Base-by-base conservation (phyloP, 2,113 vertebrate genomes). In the Telmatochromis sp. region DNA sequence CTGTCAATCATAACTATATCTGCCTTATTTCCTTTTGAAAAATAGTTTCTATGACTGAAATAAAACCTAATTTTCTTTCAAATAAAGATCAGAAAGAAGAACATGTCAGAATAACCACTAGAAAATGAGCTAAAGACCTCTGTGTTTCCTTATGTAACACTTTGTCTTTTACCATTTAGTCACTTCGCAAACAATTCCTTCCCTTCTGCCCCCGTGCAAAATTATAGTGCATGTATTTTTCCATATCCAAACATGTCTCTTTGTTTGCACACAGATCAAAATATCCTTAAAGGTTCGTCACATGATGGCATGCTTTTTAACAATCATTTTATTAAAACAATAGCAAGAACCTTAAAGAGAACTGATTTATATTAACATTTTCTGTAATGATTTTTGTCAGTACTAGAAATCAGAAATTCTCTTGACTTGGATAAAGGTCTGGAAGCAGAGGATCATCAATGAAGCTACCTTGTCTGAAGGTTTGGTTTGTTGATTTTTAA, bases 41-140 rank as follows among this genome's bases (percentile, higher is more conserved):
- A 68, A 68, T 13, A 5, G 33, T 37, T 68, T 37, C 19, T 3
- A 68, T 68, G 0, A 68, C 3, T 68, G 63, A 68, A 68, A 37
- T 37, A 37, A 65, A 65, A 31, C 71, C 2, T 0, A 17, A 19
- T 75, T 78, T 78, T 78, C 26, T 47, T 15, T 31, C 0, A 78
- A 78, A 50, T 78, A 50, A 31, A 28, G 45, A 50, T 31, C 23
- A 78, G 14, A 50, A 0, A 8, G n/a, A 37, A 50, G 5, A 68
- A 50, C 4, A 31, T n/a, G 71, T 31, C 9, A 28, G 42, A 78
- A 47, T 50, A 31, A n/a, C 71, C 7, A 19, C 15, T 50, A 2
- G 9, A 31, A 12, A n/a, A 8, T 19, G 42, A 31, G 17, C 9
- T 75, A 26, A 6, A 73, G 68, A 73, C 9, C 68, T 73, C 9